Conservation (phyloP, 1,140 invertebrate genomes). For the Lordiphosa clarofinis region DNA sequence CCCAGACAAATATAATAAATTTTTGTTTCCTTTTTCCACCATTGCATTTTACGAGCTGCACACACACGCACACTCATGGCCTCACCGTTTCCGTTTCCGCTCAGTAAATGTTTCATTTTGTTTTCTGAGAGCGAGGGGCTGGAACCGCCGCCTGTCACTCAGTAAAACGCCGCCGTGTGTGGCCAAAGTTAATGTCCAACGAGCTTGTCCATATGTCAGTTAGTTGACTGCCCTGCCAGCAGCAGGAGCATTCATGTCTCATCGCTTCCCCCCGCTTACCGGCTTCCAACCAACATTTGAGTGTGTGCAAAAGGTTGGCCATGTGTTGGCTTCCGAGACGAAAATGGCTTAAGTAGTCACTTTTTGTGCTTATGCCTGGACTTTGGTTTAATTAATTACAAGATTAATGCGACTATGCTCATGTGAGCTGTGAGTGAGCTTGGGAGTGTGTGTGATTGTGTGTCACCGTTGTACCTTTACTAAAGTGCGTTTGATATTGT, state of each 20-base stretch:
- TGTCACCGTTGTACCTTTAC: slow-evolving; percentile 30
- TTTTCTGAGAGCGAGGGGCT: slow-evolving; percentile 15
- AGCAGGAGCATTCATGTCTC: background rate
- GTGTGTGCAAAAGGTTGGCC: slow-evolving; percentile 23
- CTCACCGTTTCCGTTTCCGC: slow-evolving; percentile 65
- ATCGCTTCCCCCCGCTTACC: background rate
- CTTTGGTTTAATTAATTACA: slow-evolving; percentile 77
- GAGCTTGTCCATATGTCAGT: slow-evolving; percentile 70
- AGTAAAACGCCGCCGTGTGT: slow-evolving; percentile 37
- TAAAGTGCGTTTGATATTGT: slow-evolving; percentile 38
- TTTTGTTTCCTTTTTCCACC: slow-evolving; percentile 10
- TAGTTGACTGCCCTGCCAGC: slow-evolving; percentile 41
- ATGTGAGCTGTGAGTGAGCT: slow-evolving; percentile 18
- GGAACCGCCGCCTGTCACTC: slow-evolving; percentile 51
- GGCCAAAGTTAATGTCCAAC: slow-evolving; percentile 67
- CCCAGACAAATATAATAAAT: slow-evolving; percentile 23
- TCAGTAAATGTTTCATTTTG: slow-evolving; percentile 73
- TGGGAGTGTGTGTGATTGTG: slow-evolving; percentile 21
- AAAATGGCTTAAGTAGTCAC: slow-evolving; percentile 77
- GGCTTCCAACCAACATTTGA: background rate
- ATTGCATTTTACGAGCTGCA: slow-evolving; percentile 55
- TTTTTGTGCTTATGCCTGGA: slow-evolving; percentile 75
- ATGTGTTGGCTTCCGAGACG: slow-evolving; percentile 67
- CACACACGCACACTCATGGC: slow-evolving; percentile 36
- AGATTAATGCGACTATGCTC: slow-evolving; percentile 63